A percentile compares a stretch with the other conserved stretches of the same genome.
These are phyloP conservation scores for Sinocyclocheilus maitianheensis DNA, from an alignment of 2,113 vertebrate species.

Conservation along the genomic window DNA sequence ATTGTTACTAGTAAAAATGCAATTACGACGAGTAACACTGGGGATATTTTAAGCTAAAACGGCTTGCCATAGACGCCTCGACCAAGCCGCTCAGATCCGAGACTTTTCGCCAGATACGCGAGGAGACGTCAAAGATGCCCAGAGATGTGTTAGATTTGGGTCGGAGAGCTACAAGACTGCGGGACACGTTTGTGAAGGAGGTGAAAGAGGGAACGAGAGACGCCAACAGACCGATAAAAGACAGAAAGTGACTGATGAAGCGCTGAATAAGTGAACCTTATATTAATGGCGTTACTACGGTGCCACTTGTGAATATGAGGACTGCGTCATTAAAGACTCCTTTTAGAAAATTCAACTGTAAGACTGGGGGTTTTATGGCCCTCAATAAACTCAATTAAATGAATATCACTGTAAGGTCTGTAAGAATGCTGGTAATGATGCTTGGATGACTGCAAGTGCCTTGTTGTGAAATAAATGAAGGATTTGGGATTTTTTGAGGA, in stretches of 20 bases:
- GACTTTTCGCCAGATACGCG: slow-evolving; percentile 68
- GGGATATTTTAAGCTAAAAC: too few species aligned
- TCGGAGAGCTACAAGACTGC: slow-evolving; percentile 70
- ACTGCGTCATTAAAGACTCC: background rate
- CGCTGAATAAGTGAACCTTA: background rate
- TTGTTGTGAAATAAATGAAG: slow-evolving; percentile 22
- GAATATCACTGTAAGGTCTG: background rate
- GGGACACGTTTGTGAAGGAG: slow-evolving; percentile 75
- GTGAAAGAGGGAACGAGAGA: slow-evolving; percentile 78
- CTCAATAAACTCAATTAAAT: background rate
- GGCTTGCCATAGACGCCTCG: slow-evolving; percentile 50
- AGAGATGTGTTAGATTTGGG: slow-evolving; percentile 64
- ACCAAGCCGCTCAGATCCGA: slow-evolving; percentile 65
- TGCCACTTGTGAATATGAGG: background rate
- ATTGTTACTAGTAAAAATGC: too few species aligned
- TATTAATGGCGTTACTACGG: background rate
- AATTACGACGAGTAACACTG: too few species aligned
- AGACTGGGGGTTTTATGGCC: background rate
- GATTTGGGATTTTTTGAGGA: background rate
- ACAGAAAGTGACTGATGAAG: slow-evolving; percentile 52
- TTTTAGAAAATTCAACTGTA: background rate
- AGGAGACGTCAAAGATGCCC: slow-evolving; percentile 63
- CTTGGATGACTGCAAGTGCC: background rate
- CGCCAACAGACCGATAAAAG: slow-evolving; percentile 69
- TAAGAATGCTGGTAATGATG: background rate